Base-by-base conservation (phyloP, 2,888 invertebrate genomes). In the Plebejus melissa region DNA sequence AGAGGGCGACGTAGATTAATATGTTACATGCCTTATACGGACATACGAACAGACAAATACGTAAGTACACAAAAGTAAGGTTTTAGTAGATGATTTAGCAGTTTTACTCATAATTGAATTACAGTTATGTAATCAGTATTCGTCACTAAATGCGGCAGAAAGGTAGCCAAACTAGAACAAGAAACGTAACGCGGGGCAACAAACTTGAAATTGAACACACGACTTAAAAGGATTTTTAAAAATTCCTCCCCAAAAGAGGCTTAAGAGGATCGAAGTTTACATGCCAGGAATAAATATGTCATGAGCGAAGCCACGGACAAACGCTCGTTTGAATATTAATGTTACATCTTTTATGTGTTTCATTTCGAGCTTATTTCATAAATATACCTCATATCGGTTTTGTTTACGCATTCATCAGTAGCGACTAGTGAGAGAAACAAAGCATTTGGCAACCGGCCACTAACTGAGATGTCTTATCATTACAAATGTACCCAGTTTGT, bases 391-490 rank as follows among this genome's bases (percentile, higher is more conserved):
- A 58, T 22, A 22, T n/a, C n/a, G 58, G 22, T 58, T 1, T 7
- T 58, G 58, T 58, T 58, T 22, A 58, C 58, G 58, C 58, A 58
- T 58, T 58, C 58, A 22, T 58, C 22, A 58, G 58, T 58, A 58
- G 58, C 2, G 22, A 58, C 22, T 58, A 58, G 58, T 2, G 22
- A 22, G 58, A 22, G 22, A 58, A 58, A 22, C 58, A 22, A 58
- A 58, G 11, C 28, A 28, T 11, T 28, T 60, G 60, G 60, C 60
- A 60, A 9, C 28, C 28, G 28, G 22, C 28, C 28, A 28, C 60
- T 60, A 28, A 28, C 60, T 9, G 11, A 60, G 28, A 28, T 60
- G 28, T 60, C 9, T 60, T 60, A 60, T 32, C 60, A 28, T 28
- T 60, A 6, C 11, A 28, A 60, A 28, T 60, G 60, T 28, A 60